Conservation (phyloP, 2,888 invertebrate genomes). For the Alloscopus bannaensis region DNA sequence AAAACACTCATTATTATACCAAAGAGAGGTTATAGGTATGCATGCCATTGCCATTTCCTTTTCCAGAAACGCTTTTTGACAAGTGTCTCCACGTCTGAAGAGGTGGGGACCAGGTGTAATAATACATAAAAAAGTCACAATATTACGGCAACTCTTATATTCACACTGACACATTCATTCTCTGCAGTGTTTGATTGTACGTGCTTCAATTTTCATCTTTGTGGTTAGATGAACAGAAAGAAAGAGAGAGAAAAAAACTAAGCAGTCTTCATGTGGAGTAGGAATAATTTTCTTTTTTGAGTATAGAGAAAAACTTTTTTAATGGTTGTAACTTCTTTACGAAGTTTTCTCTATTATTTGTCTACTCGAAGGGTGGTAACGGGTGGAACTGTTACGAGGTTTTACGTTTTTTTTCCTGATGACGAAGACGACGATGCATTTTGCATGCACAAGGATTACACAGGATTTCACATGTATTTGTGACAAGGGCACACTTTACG, state of each 20-base stretch:
- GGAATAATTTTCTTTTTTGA: background rate
- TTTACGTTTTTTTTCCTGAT: background rate
- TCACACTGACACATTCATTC: background rate
- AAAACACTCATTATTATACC: background rate
- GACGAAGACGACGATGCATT: no score
- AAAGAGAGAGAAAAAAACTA: background rate
- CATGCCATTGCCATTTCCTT: constrained; percentile 10
- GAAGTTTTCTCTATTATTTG: background rate
- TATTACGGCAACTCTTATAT: constrained; percentile 4
- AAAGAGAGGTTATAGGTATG: background rate
- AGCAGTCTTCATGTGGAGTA: background rate
- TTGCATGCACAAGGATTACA: background rate
- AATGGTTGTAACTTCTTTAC: no score
- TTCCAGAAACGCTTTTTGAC: constrained; percentile 29
- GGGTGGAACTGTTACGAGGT: constrained; percentile 11
- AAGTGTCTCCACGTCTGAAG: constrained; percentile 17
- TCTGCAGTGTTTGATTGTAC: background rate
- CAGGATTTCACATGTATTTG: background rate
- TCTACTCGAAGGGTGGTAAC: constrained; percentile 34
- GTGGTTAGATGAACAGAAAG: constrained; percentile 21
- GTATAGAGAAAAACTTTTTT: background rate
- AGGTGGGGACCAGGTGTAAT: constrained; percentile 39
- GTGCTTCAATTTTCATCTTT: constrained; percentile 35
- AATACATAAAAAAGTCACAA: constrained; percentile 25
- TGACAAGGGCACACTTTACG: no score